Evolutionary conservation across 2,113 vertebrate genomes (phyloP), one percentile per base, ranked within the genome.

Genomic region (Ceuthmochares aereus): DNA sequence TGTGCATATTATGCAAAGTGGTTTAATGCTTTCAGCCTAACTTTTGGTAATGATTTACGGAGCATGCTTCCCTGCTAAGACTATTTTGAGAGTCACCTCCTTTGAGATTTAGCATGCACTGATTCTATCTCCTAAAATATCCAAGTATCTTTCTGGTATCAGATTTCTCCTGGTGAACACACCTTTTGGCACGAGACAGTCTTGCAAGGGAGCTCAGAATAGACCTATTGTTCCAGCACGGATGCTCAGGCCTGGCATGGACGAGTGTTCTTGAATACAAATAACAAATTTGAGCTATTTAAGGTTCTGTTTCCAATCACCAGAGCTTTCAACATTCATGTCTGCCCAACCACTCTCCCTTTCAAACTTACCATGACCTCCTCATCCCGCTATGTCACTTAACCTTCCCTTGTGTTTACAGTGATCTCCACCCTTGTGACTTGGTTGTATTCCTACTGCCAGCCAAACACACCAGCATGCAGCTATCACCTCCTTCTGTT

Each of bases 1-100:
- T 7, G 27, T 72, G 73, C 29, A 29, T n/a, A 32, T 91, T 85
- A 74, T 66, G 66, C 42, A n/a, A 80, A 87, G 59, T 60, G 63
- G 36, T 96, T 51, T 37, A 77, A 77, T 51, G 51, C 63, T 74
- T 91, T 66, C 82, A 83, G 86, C 68, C 83, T 51, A 84, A 87
- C 47, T 88, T 93, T 86, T 83, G 49, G 74, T 66, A 80, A 93
- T 58, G 82, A 82, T 79, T 91, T 90, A 96, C 79, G 55, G 37
- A 72, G 62, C 37, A 32, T 15, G 51, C 66, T 76, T 87, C 63
- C 58, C 58, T 58, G 52, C 47, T 89, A 82, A 79, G 66, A 37
- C 27, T 82, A 45, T 87, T 92, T 67, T 80, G 37, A 87, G 56
- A 91, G 84, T 63, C 43, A 88, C 16, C 56, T 89, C 83, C 84